phyloP scores from a whole-genome alignment of 2,888 invertebrate genomes.

The Torymus texanus region DNA sequence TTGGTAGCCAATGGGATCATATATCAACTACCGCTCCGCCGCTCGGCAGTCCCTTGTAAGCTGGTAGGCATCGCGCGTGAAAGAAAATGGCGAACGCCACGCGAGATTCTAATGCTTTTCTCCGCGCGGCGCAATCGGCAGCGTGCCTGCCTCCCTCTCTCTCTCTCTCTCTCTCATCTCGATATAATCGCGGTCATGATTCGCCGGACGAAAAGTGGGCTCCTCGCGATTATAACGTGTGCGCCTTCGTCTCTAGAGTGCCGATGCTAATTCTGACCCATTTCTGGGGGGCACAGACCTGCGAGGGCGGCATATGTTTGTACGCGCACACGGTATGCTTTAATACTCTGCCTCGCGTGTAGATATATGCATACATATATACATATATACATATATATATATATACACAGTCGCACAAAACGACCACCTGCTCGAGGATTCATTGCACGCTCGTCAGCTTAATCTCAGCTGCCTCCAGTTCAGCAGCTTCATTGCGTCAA shows the following conservation, averaged over 20 bases:
- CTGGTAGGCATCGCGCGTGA: conserved; percentile 6
- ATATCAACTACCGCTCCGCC: conserved; percentile 71
- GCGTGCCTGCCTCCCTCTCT: neutral
- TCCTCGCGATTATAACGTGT: too few relatives aligned
- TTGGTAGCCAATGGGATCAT: conserved; percentile 74
- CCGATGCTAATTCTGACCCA: conserved; percentile 56
- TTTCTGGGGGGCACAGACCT: conserved; percentile 47
- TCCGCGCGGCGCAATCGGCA: neutral
- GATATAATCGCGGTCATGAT: too few relatives aligned
- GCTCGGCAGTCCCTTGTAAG: conserved; percentile 38
- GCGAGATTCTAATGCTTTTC: conserved; percentile 30
- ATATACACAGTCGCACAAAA: neutral
- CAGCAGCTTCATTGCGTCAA: conserved; percentile 13
- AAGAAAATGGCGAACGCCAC: conserved; percentile 55
- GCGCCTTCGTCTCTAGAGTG: too few relatives aligned
- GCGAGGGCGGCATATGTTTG: neutral
- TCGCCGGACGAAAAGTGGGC: too few relatives aligned
- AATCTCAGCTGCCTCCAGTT: conserved; percentile 10
- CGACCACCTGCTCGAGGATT: neutral
- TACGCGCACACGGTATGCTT: neutral
- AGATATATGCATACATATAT: too few relatives aligned
- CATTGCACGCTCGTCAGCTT: neutral
- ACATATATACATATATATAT: too few relatives aligned
- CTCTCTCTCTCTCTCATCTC: too few relatives aligned
- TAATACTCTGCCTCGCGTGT: too few relatives aligned